These are phyloP conservation scores for Homarus gammarus DNA, from an alignment of 2,888 invertebrate genomes.

Conservation along the genomic window DNA sequence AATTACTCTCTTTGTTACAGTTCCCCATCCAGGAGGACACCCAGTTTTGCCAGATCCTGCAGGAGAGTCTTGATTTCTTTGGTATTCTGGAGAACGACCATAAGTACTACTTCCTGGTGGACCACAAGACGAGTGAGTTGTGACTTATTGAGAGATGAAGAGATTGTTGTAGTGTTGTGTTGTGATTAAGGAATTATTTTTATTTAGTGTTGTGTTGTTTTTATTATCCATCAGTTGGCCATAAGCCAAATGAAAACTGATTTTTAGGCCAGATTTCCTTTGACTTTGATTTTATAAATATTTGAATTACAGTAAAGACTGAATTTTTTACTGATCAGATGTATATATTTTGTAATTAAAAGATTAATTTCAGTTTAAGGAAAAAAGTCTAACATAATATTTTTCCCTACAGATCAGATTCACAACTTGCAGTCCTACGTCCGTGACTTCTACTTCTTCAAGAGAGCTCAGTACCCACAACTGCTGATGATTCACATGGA, in stretches of 20 bases:
- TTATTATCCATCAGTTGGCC: too few relatives aligned
- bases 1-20: slow-evolving; percentile 89
- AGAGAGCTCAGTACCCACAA: slow-evolving; percentile 98
- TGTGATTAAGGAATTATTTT: too few relatives aligned
- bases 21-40: slow-evolving; percentile 99
- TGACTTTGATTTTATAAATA: too few relatives aligned
- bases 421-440: slow-evolving; percentile 97
- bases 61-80: slow-evolving; percentile 97
- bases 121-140: slow-evolving; percentile 95
- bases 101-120: slow-evolving; percentile 95
- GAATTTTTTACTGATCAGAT: slow-evolving; percentile 2
- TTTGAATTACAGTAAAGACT: neutral
- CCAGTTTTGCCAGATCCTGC: slow-evolving; percentile 94
- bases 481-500: slow-evolving; percentile 95
- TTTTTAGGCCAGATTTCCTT: too few relatives aligned
- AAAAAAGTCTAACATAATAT: too few relatives aligned
- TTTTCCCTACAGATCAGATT: slow-evolving; percentile 88
- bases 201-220: too few relatives aligned
- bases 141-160: too few relatives aligned
- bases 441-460: slow-evolving; percentile 96
- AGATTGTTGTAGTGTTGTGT: too few relatives aligned
- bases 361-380: neutral
- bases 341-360: too few relatives aligned
- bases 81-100: slow-evolving; percentile 94
- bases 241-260: too few relatives aligned